Base-by-base conservation (phyloP, 2,113 vertebrate species). In the Ailuropoda melanoleuca region DNA sequence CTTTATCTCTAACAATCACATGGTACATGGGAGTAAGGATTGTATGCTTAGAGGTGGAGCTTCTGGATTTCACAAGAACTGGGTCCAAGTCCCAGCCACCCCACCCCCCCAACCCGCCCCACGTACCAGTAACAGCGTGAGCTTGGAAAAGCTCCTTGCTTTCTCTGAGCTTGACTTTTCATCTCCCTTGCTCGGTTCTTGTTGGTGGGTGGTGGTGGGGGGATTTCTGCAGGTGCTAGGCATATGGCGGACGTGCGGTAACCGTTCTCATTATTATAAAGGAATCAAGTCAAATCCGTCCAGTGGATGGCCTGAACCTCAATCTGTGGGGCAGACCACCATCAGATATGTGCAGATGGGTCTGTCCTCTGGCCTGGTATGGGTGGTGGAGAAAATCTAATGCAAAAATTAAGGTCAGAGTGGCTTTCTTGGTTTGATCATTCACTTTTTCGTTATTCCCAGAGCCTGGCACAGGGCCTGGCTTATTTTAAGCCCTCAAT, bases 361-460 rank as follows among this genome's bases (percentile, higher is more conserved):
- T 21, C 13, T 1, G 17, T 43, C 7, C 19, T 66, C 77, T 81
- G 60, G 62, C 34, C 48, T 89, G 26, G 5, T 56, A 6, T 48
- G 68, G 46, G 39, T 93, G 14, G 19, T 56, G 48, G 72, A 75
- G 64, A 81, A 53, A 95, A 91, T 62, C 74, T 58, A 85, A 95
- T 18, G 66, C 46, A 37, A 95, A 90, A 77, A 37, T 66, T 21
- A 85, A 88, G 34, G 64, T 91, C 58, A 26, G 62, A 66, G 7
- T 58, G 53, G 19, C 6, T 83, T 90, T 95, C 39, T 87, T 64
- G 21, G 12, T 56, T 50, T 48, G 68, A 68, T 43, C 11, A 39
- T n/a, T 95, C n/a, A 60, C 17, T 78, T 93, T 88, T 95, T 93
- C 3, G 3, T 31, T 62, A 17, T 13, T 80, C 68, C 23, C 26